These are phyloP conservation scores for Drosophila nikananu DNA, from an alignment of 1,140 invertebrate genomes.

Conservation along the genomic window DNA sequence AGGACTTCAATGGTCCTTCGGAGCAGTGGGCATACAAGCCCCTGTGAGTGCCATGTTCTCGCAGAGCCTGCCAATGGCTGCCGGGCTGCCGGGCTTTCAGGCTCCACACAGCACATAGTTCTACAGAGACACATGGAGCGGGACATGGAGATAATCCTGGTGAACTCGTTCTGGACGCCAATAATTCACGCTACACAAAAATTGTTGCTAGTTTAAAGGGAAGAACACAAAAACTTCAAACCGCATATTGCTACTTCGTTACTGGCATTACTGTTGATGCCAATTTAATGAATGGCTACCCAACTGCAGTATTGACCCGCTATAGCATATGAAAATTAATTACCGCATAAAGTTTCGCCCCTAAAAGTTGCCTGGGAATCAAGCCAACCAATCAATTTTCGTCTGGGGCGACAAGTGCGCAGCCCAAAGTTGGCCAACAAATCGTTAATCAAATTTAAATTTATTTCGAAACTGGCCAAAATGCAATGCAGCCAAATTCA, in stretches of 20 bases:
- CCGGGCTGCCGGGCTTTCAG: slow-evolving; percentile 2
- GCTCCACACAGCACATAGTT: neutral
- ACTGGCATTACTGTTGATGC: neutral
- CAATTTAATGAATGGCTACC: slow-evolving; percentile 49
- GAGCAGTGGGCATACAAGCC: slow-evolving; percentile 17
- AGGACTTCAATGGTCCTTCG: slow-evolving; percentile 41
- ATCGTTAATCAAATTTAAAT: slow-evolving; percentile 78
- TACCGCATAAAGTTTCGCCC: slow-evolving; percentile 15
- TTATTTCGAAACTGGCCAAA: slow-evolving; percentile 53
- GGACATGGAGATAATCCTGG: slow-evolving; percentile 7
- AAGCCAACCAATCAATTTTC: slow-evolving; percentile 51
- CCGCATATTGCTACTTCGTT: neutral
- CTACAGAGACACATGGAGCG: neutral
- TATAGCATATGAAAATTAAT: slow-evolving; percentile 56
- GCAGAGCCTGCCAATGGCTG: slow-evolving; percentile 19
- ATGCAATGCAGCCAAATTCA: slow-evolving; percentile 52
- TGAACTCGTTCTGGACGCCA: neutral
- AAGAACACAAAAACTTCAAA: neutral
- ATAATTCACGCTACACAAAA: neutral
- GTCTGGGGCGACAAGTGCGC: slow-evolving; percentile 36
- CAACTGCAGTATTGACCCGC: slow-evolving; percentile 44
- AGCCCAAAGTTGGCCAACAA: slow-evolving; percentile 50
- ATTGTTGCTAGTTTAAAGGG: neutral
- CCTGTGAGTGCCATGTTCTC: slow-evolving; percentile 29
- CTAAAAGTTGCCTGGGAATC: slow-evolving; percentile 1